phyloP scores from a whole-genome alignment of 2,888 invertebrate species.

The Pediacus dermestoides region DNA sequence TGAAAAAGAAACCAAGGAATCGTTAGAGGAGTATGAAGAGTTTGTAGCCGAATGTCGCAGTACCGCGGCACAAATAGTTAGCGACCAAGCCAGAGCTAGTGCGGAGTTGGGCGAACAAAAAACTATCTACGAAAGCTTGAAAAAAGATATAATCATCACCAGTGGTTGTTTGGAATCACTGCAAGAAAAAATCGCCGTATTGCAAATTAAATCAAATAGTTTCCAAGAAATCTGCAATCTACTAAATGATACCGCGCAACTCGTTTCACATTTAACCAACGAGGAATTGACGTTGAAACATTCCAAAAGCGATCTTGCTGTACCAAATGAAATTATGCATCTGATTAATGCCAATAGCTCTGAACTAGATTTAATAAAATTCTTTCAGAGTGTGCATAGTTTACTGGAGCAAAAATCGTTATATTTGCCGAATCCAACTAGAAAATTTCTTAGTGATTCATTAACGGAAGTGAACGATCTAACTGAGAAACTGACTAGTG shows the following conservation, averaged over 20 bases:
- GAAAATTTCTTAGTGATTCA: slow-evolving; percentile 15
- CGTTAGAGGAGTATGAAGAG: slow-evolving; percentile 25
- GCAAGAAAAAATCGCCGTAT: slow-evolving; percentile 23
- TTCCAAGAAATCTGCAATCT: slow-evolving; percentile 23
- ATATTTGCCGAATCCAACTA: slow-evolving; percentile 24
- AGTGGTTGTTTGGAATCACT: slow-evolving; percentile 20
- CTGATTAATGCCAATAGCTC: slow-evolving; percentile 17
- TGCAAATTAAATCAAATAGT: slow-evolving; percentile 24
- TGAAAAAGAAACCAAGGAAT: slow-evolving; percentile 23
- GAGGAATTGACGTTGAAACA: slow-evolving; percentile 22
- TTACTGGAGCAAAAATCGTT: slow-evolving; percentile 28
- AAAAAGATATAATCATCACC: slow-evolving; percentile 22
- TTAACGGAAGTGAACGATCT: slow-evolving; percentile 15
- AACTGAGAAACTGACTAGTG: too few relatives aligned
- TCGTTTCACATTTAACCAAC: slow-evolving; percentile 28
- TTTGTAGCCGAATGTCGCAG: slow-evolving; percentile 19
- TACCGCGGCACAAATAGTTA: slow-evolving; percentile 24
- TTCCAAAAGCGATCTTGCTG: slow-evolving; percentile 16
- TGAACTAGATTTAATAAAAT: slow-evolving; percentile 25
- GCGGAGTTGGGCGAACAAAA: slow-evolving; percentile 20
- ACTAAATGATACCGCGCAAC: slow-evolving; percentile 25
- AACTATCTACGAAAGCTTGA: slow-evolving; percentile 14
- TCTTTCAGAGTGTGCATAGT: slow-evolving; percentile 22
- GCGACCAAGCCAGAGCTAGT: slow-evolving; percentile 23
- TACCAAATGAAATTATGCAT: slow-evolving; percentile 16